Conservation (phyloP, 2,113 vertebrate species). For the Glaucomys volans region DNA sequence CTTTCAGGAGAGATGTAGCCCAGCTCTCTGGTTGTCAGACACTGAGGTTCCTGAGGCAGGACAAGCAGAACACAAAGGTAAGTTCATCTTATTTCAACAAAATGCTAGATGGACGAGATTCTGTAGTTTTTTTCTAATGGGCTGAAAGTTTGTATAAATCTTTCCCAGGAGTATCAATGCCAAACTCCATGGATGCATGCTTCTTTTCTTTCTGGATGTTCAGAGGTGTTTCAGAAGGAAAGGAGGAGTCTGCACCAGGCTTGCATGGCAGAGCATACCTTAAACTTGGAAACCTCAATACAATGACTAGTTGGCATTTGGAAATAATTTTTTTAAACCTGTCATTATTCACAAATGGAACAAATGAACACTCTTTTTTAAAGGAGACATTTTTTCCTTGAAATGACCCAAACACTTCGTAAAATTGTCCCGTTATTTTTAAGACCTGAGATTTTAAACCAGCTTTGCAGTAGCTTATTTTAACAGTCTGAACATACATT, state of each 20-base stretch:
- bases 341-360: conserved; percentile 32
- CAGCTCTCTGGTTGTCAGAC: neutral
- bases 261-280: neutral
- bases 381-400: neutral
- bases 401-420: conserved; percentile 62
- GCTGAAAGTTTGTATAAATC: neutral
- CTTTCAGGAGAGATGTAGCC: neutral
- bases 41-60: neutral
- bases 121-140: neutral
- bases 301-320: neutral
- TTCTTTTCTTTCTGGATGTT: conserved; percentile 3
- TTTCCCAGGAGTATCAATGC: neutral
- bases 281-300: neutral
- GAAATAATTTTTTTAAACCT: conserved; percentile 42
- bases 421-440: conserved; percentile 72
- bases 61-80: neutral
- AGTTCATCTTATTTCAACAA: neutral
- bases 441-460: conserved; percentile 68
- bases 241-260: neutral
- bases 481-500: conserved; percentile 66
- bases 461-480: conserved; percentile 55
- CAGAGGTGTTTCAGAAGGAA: conserved; percentile 1
- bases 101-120: neutral
- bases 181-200: neutral
- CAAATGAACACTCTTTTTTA: neutral